Percentiles rank a stretch among this genome's conserved stretches.
Conservation (phyloP, 2,797 vertebrate genomes). For the Chrysocyon brachyurus region DNA sequence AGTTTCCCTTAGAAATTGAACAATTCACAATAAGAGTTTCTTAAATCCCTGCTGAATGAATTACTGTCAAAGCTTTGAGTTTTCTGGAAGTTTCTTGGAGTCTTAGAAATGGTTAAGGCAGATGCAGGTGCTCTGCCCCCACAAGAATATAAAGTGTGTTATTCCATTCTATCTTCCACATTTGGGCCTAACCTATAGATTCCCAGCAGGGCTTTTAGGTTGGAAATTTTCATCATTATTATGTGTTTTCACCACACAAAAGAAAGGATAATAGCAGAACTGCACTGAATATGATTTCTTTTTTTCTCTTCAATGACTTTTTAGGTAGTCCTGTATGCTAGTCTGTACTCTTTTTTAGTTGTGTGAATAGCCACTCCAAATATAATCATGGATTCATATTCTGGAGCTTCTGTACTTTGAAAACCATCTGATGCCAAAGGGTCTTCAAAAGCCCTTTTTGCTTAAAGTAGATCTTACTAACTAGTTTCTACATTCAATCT, state of each 20-base stretch:
- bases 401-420: neutral
- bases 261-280: neutral
- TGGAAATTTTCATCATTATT: neutral
- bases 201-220: neutral
- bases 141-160: neutral
- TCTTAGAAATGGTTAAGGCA: neutral
- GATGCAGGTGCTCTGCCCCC: neutral
- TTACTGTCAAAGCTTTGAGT: neutral
- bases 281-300: neutral
- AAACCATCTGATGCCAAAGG: neutral
- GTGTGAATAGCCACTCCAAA: neutral
- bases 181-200: neutral
- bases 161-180: neutral
- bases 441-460: neutral
- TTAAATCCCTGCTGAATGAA: neutral
- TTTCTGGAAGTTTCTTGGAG: neutral
- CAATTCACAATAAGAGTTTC: neutral
- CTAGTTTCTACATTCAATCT: constrained; percentile 1
- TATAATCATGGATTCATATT: neutral
- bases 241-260: neutral
- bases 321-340: neutral
- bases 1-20: constrained; percentile 29
- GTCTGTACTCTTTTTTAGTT: neutral
- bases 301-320: constrained; percentile 8
- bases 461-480: neutral